Conservation (phyloP, 1,140 invertebrate genomes). For the Nautilus pompilius region DNA sequence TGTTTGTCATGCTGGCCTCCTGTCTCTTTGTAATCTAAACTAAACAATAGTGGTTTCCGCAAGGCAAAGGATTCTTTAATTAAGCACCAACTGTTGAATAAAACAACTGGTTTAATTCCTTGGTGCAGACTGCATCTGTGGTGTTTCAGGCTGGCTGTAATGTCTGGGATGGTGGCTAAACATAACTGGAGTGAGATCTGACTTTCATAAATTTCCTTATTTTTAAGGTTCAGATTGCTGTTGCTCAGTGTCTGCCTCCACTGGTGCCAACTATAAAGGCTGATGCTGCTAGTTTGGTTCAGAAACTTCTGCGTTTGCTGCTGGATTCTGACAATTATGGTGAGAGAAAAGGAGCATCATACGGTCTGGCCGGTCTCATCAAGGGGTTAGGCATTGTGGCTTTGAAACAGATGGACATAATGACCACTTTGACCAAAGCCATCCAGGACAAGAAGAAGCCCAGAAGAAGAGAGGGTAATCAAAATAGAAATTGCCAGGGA, state of each 20-base stretch:
- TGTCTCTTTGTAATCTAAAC: too few species aligned
- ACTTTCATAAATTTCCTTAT: too few species aligned
- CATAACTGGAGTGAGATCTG: too few species aligned
- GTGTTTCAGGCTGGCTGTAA: too few species aligned
- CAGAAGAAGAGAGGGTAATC: constrained; percentile 80
- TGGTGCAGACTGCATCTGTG: too few species aligned
- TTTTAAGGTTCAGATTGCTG: constrained; percentile 89
- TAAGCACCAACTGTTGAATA: too few species aligned
- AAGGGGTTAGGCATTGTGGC: constrained; percentile 96
- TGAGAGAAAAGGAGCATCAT: constrained; percentile 71
- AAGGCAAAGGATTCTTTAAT: too few species aligned
- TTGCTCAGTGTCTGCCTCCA: constrained; percentile 92
- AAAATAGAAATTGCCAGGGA: too few species aligned
- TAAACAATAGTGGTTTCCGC: too few species aligned
- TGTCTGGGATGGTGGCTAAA: too few species aligned
- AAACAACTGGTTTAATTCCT: too few species aligned
- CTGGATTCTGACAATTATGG: constrained; percentile 94
- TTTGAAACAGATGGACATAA: constrained; percentile 92
- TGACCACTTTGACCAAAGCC: constrained; percentile 87
- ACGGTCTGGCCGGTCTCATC: constrained; percentile 63
- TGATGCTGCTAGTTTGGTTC: constrained; percentile 82
- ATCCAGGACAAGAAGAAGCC: constrained; percentile 98
- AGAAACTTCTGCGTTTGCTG: constrained; percentile 80
- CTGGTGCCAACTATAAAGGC: constrained; percentile 88
- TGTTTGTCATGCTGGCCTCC: too few species aligned